Evolutionary conservation across 2,797 vertebrate species (phyloP), one percentile per base, ranked within the genome.

Genomic region (Oophaga sylvatica): DNA sequence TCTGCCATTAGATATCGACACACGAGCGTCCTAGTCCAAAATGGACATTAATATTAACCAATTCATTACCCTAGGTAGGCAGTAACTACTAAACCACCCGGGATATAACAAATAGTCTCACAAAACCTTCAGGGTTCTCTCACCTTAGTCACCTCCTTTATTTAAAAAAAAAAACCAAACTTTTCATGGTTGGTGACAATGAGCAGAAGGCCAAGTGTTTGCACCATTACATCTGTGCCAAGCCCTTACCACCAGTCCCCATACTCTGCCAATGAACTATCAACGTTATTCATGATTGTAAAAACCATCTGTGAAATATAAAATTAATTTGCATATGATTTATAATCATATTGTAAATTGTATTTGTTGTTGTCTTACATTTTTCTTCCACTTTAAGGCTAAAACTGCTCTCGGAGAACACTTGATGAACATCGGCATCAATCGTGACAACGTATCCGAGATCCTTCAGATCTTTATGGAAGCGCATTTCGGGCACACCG

Each of bases 381-480:
- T 60, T 62, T 62, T 31, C 29, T 65, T 67, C 19, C 83, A 91
- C 9, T 93, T 86, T 82, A 88, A 99, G 98, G 96, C 93, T 86
- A 97, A 98, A 95, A 99, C 97, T 10, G 93, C 96, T 90, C 95
- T 99, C 87, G 97, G 97, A 65, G 97, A 98, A 67, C 96, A 97
- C 90, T 92, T 99, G 90, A 94, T 95, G 86, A 97, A 97, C 68
- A 95, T 99, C 90, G 94, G 95, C 80, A 95, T 99, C 92, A 97
- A 97, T 94, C 92, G 95, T 86, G 97, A 98, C 93, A 99, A 98
- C 22, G 97, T 97, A 83, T 99, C 98, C 0, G 98, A 99, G 95
- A 95, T 98, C 92, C 95, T 99, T 91, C 97, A 97, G 91, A 96
- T 99, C 90, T 97, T 97, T 94, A 97, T 99, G 97, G 96, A 97